These are phyloP conservation scores for Loris lydekkerianus DNA, from an alignment of 2,797 vertebrate genomes.

Conservation along the genomic window DNA sequence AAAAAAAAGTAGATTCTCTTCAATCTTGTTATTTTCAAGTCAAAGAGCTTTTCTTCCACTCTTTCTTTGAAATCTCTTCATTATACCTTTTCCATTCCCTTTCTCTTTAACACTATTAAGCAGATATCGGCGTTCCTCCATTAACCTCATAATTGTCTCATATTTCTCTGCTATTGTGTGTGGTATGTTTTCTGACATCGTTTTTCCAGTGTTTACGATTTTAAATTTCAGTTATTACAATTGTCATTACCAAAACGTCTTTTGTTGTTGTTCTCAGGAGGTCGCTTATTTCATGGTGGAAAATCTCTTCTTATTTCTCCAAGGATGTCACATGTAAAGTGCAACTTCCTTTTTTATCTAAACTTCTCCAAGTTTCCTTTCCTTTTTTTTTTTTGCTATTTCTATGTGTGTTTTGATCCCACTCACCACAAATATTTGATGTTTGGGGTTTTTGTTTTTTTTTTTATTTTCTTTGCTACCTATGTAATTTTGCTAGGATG, in stretches of 20 bases:
- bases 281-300: neutral
- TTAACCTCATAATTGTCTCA: neutral
- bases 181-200: neutral
- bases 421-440: neutral
- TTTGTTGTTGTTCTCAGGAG: neutral
- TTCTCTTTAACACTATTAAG: neutral
- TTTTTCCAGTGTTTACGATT: neutral
- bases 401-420: neutral
- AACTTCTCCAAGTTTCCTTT: neutral
- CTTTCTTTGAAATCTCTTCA: neutral
- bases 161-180: neutral
- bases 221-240: conserved; percentile 41
- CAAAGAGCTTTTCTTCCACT: neutral
- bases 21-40: neutral
- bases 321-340: neutral
- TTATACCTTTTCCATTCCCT: neutral
- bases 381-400: neutral
- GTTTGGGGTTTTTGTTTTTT: neutral
- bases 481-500: neutral
- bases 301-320: neutral
- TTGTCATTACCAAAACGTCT: neutral
- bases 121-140: neutral
- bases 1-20: neutral
- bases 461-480: neutral
- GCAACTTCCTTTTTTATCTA: neutral